Base-by-base conservation (phyloP, 1,140 invertebrate species). In the Pseudobourletiella spinata region DNA sequence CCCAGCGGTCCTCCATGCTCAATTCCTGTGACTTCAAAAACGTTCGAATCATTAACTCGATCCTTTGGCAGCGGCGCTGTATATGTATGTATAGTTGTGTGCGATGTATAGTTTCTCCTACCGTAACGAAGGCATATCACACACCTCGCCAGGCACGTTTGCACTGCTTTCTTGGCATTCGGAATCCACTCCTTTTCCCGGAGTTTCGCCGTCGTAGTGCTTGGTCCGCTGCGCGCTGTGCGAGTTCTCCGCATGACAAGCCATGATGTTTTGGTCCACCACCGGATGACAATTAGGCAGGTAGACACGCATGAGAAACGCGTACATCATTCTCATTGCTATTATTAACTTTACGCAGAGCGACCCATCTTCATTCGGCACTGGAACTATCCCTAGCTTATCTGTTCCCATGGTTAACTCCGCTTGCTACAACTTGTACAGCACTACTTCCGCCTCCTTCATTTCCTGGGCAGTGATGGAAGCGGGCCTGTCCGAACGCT, bases 1-100 rank as follows among this genome's bases (percentile, higher is more conserved):
- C 39, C 62, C n/a, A 72, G 57, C 14, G 70, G 70, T 2, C 67
- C 71, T 28, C 61, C 66, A 29, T 57, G 64, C 48, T 73, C 71
- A 11, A 71, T 25, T 6, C 65, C 66, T 6, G 29, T 56, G 16
- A 22, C 15, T 16, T 66, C 51, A 69, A 73, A 18, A 52, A 63
- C 4, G 35, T 39, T 8, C 18, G 32, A 24, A 57, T 55, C 11
- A 18, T 24, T 43, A 3, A 70, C n/a, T 22, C 68, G 26, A n/a
- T 65, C 59, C 8, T 25, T 20, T 3, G 66, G 68, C 4, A 71
- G 43, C 6, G 59, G 16, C 20, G 63, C 63, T 51, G n/a, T n/a
- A n/a, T n/a, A n/a, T n/a, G n/a, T n/a, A n/a, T n/a, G n/a, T n/a
- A n/a, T n/a, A n/a, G n/a, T n/a, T n/a, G n/a, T n/a, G n/a, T n/a